Evolutionary conservation across 2,888 invertebrate species (phyloP), one percentile per base, ranked within the genome.

Genomic region (Acronicta aceris): DNA sequence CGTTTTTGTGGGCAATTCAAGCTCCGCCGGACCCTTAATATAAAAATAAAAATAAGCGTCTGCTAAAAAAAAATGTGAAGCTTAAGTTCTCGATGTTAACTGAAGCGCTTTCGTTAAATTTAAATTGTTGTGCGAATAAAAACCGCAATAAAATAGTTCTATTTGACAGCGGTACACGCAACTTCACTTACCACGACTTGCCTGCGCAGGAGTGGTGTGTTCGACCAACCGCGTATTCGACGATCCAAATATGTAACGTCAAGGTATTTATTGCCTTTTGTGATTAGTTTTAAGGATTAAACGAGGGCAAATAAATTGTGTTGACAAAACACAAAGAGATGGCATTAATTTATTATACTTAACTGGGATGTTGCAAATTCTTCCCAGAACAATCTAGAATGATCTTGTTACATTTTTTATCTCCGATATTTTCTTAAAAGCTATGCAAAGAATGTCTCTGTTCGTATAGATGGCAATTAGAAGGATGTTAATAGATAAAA

Each of bases 151-250:
- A 93, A 93, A 88, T 89, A 88, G 87, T 77, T 81, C 86, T 86
- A 88, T 89, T 85, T 86, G 93, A 90, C 91, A 89, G 85, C 82
- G 76, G 70, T 85, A 93, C 94, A 93, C 81, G 93, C 88, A 93
- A 92, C 85, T 90, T 90, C 89, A 93, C 93, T 94, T 93, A 93
- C 84, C 21, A 21, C 21, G 21, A 21, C 21, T 21, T 21, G 21
- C 21, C 83, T 87, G 90, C 89, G 88, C 89, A 72, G 81, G 88
- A 89, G 89, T 85, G 82, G 79, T 79, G 75, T 86, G 89, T 89
- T 74, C 57, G 65, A 81, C 77, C 81, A 82, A 85, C 79, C 81
- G 56, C 71, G 85, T 79, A 87, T 89, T 84, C 84, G 76, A 77
- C 73, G 60, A 73, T 75, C 70, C 85, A 80, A 89, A 89, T 88